A percentile compares a stretch with the other conserved stretches of the same genome.
These are phyloP conservation scores for Anolis carolinensis DNA, from an alignment of 2,113 vertebrate species.

Conservation along the genomic window DNA sequence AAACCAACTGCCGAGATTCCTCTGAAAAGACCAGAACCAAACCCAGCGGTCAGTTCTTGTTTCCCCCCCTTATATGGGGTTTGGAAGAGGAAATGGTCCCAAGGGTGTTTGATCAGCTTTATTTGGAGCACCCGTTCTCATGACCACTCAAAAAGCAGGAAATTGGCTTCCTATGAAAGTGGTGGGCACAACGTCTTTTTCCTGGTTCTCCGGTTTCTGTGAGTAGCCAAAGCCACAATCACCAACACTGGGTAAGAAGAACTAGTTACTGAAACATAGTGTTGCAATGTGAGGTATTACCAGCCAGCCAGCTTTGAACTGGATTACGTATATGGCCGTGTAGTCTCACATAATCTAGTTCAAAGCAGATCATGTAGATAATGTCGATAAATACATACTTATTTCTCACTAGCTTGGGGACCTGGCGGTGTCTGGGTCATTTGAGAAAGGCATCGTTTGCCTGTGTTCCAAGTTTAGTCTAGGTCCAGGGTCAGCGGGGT, in stretches of 20 bases:
- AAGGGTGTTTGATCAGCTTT: neutral
- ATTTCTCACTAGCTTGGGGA: too few relatives aligned
- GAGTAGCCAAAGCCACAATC: neutral
- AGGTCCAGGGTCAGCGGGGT: too few relatives aligned
- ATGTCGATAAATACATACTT: too few relatives aligned
- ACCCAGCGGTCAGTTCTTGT: neutral
- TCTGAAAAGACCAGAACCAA: neutral
- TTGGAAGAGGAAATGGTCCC: slow-evolving; percentile 24
- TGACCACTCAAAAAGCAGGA: neutral
- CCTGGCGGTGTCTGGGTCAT: too few relatives aligned
- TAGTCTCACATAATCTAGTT: too few relatives aligned
- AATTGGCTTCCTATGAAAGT: neutral
- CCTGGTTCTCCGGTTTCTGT: neutral
- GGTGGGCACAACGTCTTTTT: neutral
- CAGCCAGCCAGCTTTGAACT: too few relatives aligned
- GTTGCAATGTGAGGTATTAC: neutral
- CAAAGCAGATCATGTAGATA: too few relatives aligned
- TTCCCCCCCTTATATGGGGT: slow-evolving; percentile 22
- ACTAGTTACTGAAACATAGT: neutral
- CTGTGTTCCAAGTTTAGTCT: too few relatives aligned
- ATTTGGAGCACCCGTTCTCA: neutral
- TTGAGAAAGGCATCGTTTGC: too few relatives aligned
- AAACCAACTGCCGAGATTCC: neutral
- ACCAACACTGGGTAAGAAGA: neutral
- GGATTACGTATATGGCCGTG: too few relatives aligned